Percentiles rank a stretch among this genome's conserved stretches.
Conservation (phyloP, 1,140 invertebrate species). For the Bradynema listronoti region DNA sequence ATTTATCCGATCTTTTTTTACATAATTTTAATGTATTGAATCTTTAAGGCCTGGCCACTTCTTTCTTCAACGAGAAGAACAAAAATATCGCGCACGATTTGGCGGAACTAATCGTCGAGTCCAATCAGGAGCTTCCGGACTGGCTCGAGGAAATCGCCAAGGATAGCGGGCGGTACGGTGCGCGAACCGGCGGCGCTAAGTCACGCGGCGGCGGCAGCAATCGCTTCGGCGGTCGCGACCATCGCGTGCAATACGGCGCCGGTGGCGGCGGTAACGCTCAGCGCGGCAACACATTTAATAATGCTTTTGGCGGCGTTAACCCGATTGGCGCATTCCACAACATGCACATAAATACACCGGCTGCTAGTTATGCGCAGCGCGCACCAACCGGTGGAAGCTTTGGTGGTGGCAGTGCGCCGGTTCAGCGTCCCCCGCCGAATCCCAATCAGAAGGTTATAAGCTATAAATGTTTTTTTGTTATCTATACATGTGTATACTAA, state of each 20-base stretch:
- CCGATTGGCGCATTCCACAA: not conserved
- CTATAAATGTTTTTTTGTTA: too few relatives aligned
- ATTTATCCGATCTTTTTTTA: slow-evolving; percentile 5
- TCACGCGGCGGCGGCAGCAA: slow-evolving; percentile 39
- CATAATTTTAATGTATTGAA: not conserved
- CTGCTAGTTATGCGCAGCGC: not conserved
- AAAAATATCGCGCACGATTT: slow-evolving; percentile 87
- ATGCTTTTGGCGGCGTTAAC: slow-evolving; percentile 2
- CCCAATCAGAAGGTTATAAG: too few relatives aligned
- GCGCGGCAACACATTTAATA: not conserved
- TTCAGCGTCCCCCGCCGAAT: too few relatives aligned
- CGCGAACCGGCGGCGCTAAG: slow-evolving; percentile 50
- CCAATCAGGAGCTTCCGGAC: slow-evolving; percentile 85
- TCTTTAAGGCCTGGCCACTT: slow-evolving; percentile 76
- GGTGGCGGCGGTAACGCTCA: not conserved
- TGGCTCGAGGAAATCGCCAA: slow-evolving; percentile 69
- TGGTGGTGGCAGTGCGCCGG: not conserved
- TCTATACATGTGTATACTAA: too few relatives aligned
- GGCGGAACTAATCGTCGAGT: slow-evolving; percentile 82
- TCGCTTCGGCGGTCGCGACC: slow-evolving; percentile 41
- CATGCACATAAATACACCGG: not conserved
- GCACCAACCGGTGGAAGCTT: not conserved
- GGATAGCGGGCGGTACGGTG: slow-evolving; percentile 62
- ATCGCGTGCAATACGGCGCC: slow-evolving; percentile 32
- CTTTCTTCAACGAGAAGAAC: slow-evolving; percentile 98